phyloP scores from a whole-genome alignment of 2,888 invertebrate species.

The Troilus luridus region DNA sequence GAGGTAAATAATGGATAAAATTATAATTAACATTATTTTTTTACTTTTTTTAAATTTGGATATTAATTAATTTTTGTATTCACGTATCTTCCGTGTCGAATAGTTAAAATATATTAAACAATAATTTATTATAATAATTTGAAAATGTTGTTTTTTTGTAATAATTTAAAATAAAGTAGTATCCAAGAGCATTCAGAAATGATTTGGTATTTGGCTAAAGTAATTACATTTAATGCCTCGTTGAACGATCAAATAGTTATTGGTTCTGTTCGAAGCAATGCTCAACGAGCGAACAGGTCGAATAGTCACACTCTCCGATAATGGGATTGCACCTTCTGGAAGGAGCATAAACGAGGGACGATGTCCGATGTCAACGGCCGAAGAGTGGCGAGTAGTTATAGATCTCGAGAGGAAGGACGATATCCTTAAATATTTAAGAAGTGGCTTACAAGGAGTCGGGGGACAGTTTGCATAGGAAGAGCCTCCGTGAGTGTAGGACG shows the following conservation, averaged over 20 bases:
- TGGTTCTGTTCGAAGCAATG: not conserved
- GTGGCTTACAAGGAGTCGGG: not conserved
- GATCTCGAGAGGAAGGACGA: not conserved
- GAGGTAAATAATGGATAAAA: too few relatives aligned
- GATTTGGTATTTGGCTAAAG: too few relatives aligned
- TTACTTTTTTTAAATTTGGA: too few relatives aligned
- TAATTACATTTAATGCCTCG: too few relatives aligned
- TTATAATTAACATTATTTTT: too few relatives aligned
- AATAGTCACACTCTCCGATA: not conserved
- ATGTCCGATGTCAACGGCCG: not conserved
- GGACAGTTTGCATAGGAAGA: conserved; percentile 16
- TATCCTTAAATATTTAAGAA: conserved; percentile 30
- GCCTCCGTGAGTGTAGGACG: not conserved
- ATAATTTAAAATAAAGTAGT: too few relatives aligned
- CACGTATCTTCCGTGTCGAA: too few relatives aligned
- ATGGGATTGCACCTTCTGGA: not conserved
- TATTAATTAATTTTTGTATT: too few relatives aligned
- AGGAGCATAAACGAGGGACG: not conserved
- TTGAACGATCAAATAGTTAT: not conserved
- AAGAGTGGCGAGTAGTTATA: not conserved
- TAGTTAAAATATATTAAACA: too few relatives aligned
- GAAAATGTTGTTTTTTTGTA: too few relatives aligned
- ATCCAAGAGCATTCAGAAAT: too few relatives aligned
- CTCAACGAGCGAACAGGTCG: not conserved
- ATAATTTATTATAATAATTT: too few relatives aligned